A percentile compares a stretch with the other conserved stretches of the same genome.
phyloP scores from a whole-genome alignment of 1,140 invertebrate genomes.

The Rhopalosiphum maidis region DNA sequence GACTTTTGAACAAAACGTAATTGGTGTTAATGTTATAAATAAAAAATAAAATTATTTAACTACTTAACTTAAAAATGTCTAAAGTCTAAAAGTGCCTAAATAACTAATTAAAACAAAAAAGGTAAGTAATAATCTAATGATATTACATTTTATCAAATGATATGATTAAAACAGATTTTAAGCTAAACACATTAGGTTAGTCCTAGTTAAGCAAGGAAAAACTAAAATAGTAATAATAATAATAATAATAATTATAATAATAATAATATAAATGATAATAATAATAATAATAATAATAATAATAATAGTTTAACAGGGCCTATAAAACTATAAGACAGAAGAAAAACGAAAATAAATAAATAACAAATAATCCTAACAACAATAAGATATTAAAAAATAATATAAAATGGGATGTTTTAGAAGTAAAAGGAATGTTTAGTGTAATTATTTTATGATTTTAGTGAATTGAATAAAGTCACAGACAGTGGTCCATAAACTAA shows the following conservation, averaged over 20 bases:
- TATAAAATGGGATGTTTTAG: conserved; percentile 42
- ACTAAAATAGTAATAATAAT: conserved; percentile 24
- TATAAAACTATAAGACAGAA: conserved; percentile 37
- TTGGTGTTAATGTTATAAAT: conserved; percentile 56
- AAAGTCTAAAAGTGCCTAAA: conserved; percentile 42
- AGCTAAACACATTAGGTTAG: conserved; percentile 42
- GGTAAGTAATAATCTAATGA: conserved; percentile 34
- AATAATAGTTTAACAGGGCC: conserved; percentile 50
- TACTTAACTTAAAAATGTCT: conserved; percentile 53
- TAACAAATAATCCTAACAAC: conserved; percentile 42
- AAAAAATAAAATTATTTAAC: conserved; percentile 50
- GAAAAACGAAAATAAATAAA: conserved; percentile 48
- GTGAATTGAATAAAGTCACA: not conserved
- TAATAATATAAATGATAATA: not conserved
- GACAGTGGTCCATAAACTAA: not conserved
- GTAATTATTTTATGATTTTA: conserved; percentile 33
- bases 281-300: conserved; percentile 30
- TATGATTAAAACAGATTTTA: conserved; percentile 27
- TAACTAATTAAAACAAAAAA: conserved; percentile 38
- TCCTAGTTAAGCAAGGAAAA: conserved; percentile 47
- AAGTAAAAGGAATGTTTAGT: not conserved
- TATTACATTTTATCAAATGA: conserved; percentile 47
- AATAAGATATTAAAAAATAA: conserved; percentile 9
- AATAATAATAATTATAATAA: not conserved
- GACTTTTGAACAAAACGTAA: conserved; percentile 51